Evolutionary conservation across 1,140 invertebrate genomes (phyloP), one percentile per base, ranked within the genome.

Genomic region (Microplitis demolitor): DNA sequence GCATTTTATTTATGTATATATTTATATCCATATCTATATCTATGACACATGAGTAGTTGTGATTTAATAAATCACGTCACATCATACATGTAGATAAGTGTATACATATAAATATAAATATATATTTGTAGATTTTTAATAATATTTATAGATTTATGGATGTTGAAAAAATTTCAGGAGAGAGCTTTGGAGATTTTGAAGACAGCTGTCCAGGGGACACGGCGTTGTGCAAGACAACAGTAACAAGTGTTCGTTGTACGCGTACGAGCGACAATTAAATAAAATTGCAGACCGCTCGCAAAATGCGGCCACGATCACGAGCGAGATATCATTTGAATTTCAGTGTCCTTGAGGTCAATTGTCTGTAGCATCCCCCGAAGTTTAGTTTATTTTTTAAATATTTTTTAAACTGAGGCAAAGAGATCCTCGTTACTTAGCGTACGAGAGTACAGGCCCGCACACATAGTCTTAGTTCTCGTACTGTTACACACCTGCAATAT

Each of bases 391-490:
- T n/a, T 54, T 54, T 50, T 1, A 50, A 8, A 8, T 50, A 8
- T 8, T 8, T 50, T 74, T 70, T 66, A 14, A 78, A 72, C 51
- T 78, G 66, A 74, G 74, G 68, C 69, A 76, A 77, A 31, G 14
- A 74, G 77, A 72, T 50, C 74, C 69, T 74, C 39, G 39, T 45
- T 45, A 45, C 72, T 66, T 78, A 81, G 78, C 73, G 75, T 78
- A 82, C 75, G 78, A 82, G 77, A 78, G 81, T 79, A 82, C 69
- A 78, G 77, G 79, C 78, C 79, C 78, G 77, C 75, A 81, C 79
- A 83, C 76, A 80, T 84, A 83, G 82, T 85, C 83, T 85, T 84
- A 79, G 78, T 76, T 82, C 81, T 83, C 82, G 79, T 82, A 79
- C 77, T 63, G 68, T 69, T 78, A 78, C 77, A 77, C 83, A 85